Base-by-base conservation (phyloP, 2,797 vertebrate genomes). In the Sebastes elongatus region DNA sequence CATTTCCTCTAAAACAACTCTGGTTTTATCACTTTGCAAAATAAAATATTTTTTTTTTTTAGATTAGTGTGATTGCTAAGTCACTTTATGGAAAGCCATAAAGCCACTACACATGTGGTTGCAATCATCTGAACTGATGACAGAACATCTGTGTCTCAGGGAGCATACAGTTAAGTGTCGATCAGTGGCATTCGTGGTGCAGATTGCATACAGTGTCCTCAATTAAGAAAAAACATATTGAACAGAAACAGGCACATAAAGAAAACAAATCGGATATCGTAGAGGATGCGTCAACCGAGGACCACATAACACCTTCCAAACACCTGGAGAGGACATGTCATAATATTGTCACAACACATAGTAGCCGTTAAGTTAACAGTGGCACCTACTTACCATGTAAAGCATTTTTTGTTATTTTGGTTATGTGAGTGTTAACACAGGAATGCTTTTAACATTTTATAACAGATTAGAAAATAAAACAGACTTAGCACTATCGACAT, bases 131-230 rank as follows among this genome's bases (percentile, higher is more conserved):
- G 76, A 78, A 90, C 86, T 88, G 90, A 93, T 80, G 90, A 90
- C 91, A 88, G 74, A 80, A 87, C 70, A 74, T 81, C 86, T 89
- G 89, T 69, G 85, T 88, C 89, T 89, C 89, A 69, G 88, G 85
- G 92, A 91, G 86, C 72, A 78, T 93, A 94, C 93, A 93, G 92
- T 92, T 71, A 92, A 46, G 93, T 94, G 91, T 93, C 93, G 27
- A 94, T 94, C 94, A 94, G 94, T 88, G 94, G 93, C 94, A 93
- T 93, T 91, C 83, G 84, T 92, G 93, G 94, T 94, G 93, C 92
- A 93, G 93, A 95, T 95, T 95, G 95, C 95, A 96, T 96, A 96
- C 93, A 84, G 80, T 92, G 89, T 94, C 92, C 82, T 94, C 83
- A 90, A 87, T 88, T 91, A 71, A 46, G 42, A 52, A 89, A 92